These are phyloP conservation scores for Podargus strigoides DNA, from an alignment of 2,797 vertebrate species.

Conservation along the genomic window DNA sequence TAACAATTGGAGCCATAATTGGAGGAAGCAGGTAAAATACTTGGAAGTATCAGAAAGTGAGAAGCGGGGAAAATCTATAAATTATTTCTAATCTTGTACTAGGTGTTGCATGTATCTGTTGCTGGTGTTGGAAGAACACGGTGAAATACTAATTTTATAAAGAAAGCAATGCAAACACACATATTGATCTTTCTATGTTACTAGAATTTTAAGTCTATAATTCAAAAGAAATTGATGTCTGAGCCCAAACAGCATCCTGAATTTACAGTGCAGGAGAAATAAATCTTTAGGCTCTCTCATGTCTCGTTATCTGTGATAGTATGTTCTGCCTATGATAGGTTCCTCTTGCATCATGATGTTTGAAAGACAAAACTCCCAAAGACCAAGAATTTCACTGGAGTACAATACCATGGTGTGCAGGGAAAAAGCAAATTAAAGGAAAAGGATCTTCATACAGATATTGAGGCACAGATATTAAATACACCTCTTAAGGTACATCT, in stretches of 20 bases:
- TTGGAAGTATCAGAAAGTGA: not conserved
- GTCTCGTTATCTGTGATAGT: not conserved
- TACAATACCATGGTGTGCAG: not conserved
- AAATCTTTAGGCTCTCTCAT: not conserved
- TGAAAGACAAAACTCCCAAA: not conserved
- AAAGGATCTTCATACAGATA: not conserved
- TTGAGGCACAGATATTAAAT: not conserved
- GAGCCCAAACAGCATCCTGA: not conserved
- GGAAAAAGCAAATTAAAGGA: not conserved
- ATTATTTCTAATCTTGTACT: not conserved
- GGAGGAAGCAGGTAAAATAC: not conserved
- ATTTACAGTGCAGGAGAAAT: not conserved
- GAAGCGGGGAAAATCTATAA: not conserved
- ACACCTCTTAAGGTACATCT: not conserved
- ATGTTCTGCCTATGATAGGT: rapidly evolving
- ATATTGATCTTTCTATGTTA: not conserved
- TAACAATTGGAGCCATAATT: not conserved
- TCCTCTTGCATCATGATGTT: not conserved
- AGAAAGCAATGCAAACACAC: not conserved
- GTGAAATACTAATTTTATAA: not conserved
- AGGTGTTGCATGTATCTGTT: not conserved
- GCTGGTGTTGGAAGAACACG: not conserved
- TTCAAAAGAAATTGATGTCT: not conserved
- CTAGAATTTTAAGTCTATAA: not conserved
- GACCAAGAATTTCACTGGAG: not conserved